Evolutionary conservation across 2,113 vertebrate genomes (phyloP).

Genomic region (Equus przewalskii): DNA sequence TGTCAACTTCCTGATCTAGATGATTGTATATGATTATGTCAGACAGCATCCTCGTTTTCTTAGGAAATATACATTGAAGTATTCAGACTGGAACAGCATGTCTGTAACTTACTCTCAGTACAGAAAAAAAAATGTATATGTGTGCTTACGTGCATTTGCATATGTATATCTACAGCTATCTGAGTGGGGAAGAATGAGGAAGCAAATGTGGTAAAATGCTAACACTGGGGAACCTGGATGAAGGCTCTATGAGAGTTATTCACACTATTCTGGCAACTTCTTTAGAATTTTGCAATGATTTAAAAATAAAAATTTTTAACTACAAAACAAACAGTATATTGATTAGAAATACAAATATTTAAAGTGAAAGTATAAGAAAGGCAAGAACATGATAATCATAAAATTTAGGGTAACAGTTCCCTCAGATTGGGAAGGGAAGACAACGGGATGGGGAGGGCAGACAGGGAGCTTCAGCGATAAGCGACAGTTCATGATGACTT

Average conservation of each 20-base stretch:
- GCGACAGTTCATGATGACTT: not conserved
- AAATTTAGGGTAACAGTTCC: not conserved
- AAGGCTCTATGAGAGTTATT: not conserved
- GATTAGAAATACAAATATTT: not conserved
- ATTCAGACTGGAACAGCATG: not conserved
- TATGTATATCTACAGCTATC: not conserved
- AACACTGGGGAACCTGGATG: not conserved
- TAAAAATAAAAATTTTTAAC: not conserved
- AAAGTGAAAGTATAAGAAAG: not conserved
- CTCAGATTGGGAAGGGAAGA: not conserved
- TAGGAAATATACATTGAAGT: not conserved
- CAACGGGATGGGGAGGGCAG: not conserved
- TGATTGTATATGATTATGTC: not conserved
- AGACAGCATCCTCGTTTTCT: not conserved
- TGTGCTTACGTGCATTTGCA: not conserved
- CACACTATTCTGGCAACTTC: not conserved
- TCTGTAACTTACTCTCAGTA: not conserved
- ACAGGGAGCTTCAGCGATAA: not conserved
- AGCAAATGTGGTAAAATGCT: not conserved
- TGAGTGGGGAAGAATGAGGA: not conserved
- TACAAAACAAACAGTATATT: not conserved
- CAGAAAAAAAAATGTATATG: not conserved
- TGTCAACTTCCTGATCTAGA: conserved; percentile 3
- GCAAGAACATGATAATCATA: not conserved
- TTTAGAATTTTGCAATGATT: not conserved